Evolutionary conservation across 2,797 vertebrate species (phyloP), one percentile per base, ranked within the genome.

Genomic region (Tragelaphus oryx): DNA sequence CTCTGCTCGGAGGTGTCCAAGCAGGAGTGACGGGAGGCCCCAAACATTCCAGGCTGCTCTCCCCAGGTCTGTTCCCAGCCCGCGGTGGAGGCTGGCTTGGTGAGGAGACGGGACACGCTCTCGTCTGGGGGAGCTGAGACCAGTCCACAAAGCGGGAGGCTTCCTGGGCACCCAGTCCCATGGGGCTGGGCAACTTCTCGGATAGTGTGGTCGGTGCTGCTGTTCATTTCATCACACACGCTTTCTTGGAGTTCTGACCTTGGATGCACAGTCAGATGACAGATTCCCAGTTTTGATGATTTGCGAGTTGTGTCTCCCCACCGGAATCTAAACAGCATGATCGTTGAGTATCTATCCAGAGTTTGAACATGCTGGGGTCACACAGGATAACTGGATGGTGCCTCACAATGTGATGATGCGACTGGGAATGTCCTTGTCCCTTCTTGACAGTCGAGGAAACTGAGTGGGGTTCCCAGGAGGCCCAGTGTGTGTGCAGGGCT

Each of bases 161-260:
- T 6, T 20, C 13, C 1, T 0, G 20, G 2, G 28, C 14, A 2
- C 20, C 8, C 8, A 0, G 44, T 44, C 59, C 60, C 1, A 2
- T 3, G 0, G 78, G 0, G 54, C 33, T 10, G 52, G 85, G 22
- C 16, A 1, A 14, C 16, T n/a, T 6, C 46, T 46, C 0, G 0
- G 14, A 24, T 12, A 18, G 4, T 0, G 1, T 16, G 11, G 0
- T 0, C 26, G 11, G 0, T 0, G 2, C 8, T n/a, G 59, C 91
- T 50, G 1, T 17, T 52, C 52, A 24, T 71, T 41, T 41, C 59
- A 11, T 28, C 3, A n/a, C 2, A 1, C 37, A 8, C 1, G 2
- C 30, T 16, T 37, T 54, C 57, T 26, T 11, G 33, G 54, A 41
- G 11, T 54, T 37, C 12, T 37, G 0, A 37, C 86, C 48, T 46